A percentile compares a stretch with the other conserved stretches of the same genome.
Conservation (phyloP, 2,113 vertebrate species). For the Balaenoptera acutorostrata region DNA sequence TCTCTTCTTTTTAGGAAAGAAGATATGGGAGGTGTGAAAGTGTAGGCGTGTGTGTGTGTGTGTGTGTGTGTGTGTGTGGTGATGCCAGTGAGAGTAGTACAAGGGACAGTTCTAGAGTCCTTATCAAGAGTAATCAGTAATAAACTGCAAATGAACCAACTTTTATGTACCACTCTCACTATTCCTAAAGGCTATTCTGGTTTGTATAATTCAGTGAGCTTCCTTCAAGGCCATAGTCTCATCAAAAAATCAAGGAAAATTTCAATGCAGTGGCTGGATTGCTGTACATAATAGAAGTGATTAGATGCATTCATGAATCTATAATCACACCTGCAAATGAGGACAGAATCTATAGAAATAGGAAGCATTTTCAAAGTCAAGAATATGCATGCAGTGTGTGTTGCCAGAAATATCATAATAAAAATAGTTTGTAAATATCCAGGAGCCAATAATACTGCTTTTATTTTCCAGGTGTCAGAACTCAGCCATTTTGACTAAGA, state of each 20-base stretch:
- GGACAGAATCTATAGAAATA: slow-evolving; percentile 74
- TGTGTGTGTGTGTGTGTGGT: too few relatives aligned
- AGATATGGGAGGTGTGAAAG: neutral
- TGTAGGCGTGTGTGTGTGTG: rapidly evolving
- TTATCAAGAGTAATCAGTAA: neutral
- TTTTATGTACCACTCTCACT: neutral
- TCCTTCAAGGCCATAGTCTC: neutral
- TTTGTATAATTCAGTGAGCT: slow-evolving; percentile 34
- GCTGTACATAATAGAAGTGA: slow-evolving; percentile 12
- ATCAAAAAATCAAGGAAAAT: slow-evolving; percentile 48
- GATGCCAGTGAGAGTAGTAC: rapidly evolving
- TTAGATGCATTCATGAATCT: slow-evolving; percentile 64
- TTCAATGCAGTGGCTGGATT: slow-evolving; percentile 16
- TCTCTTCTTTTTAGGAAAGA: neutral
- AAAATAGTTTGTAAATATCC: slow-evolving; percentile 68
- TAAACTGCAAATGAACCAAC: neutral
- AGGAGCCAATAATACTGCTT: slow-evolving; percentile 36
- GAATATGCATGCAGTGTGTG: slow-evolving; percentile 63
- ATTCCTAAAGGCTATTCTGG: neutral
- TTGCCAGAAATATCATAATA: slow-evolving; percentile 74
- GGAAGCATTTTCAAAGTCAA: slow-evolving; percentile 62
- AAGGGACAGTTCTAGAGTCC: neutral
- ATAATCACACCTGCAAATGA: slow-evolving; percentile 72
- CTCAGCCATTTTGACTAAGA: slow-evolving; percentile 41
- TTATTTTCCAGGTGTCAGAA: slow-evolving; percentile 62